Base-by-base conservation (phyloP, 2,113 vertebrate species). In the Oncorhynchus gorbuscha region DNA sequence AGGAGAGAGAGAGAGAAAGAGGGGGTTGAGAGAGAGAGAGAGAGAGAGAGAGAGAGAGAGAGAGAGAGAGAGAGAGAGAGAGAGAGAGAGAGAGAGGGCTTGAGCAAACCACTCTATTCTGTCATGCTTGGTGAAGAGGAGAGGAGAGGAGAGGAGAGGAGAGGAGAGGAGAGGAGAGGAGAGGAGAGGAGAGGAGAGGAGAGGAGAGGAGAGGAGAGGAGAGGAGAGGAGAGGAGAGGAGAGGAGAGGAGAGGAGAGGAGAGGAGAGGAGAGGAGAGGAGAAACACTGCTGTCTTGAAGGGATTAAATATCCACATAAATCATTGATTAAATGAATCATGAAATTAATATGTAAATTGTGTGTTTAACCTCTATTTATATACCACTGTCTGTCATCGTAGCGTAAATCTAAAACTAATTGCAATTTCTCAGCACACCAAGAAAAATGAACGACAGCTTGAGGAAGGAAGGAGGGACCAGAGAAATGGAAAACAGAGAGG, bases 321-420 rank as follows among this genome's bases (percentile, higher is more conserved):
- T 96, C 94, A 95, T 90, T 94, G 94, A 95, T 94, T 93, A 95
- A 96, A 96, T 95, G 94, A 96, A 95, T 96, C 95, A 96, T 96
- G 95, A 95, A 96, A 96, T 95, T 95, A 96, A 96, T 96, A 96
- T 95, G 94, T 95, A 96, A 96, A 96, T 95, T 95, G 94, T 95
- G 93, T 95, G 92, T 95, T 96, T 95, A 96, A 96, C 94, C 94
- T 96, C 94, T 95, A 95, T 95, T 95, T 95, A 95, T 95, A 93
- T 91, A 95, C 91, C 92, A 94, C 93, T 95, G 93, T 93, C 94
- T 96, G 94, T 95, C 95, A 94, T 91, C 90, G 91, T 91, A 92
- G 93, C 92, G 93, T 95, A 95, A 96, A 95, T 95, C 94, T 95
- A 94, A 95, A 95, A 95, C 94, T 95, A 95, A 95, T 96, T 96